Evolutionary conservation across 2,888 invertebrate genomes (phyloP), one percentile per base, ranked within the genome.

Genomic region (Cephus pygmeus): DNA sequence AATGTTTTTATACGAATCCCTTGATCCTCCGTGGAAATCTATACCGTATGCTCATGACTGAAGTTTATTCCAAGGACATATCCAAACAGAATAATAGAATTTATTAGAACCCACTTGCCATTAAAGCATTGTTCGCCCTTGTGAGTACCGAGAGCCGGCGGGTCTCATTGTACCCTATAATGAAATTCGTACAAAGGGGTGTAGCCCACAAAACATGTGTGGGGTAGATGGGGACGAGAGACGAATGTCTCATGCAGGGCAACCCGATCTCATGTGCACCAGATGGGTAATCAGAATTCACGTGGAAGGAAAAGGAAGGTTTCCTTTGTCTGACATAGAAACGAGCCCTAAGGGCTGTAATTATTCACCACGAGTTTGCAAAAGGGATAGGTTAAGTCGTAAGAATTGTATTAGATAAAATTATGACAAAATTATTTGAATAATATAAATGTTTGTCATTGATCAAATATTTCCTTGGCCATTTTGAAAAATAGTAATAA

Each of bases 221-320:
- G 73, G 71, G 34, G 56, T 34, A 73, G 36, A 36, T 12, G 56
- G 40, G 75, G 71, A 80, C 75, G 73, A 31, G 73, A 73, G 31
- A 71, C 79, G 80, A 75, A 79, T 74, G 77, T 78, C 77, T 78
- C 79, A 69, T 81, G 76, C 68, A 79, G 82, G 79, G 86, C 82
- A 87, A 87, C 85, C 81, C 83, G 85, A 86, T 86, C 85, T 80
- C 77, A 79, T 82, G 83, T 80, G 80, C 80, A 82, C 82, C 86
- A 87, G 86, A 88, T 85, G 87, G 86, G 85, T 85, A 88, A 88
- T 88, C 85, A 85, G 84, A 86, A 81, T 76, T 77, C 80, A 73
- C 74, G 76, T 78, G 79, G 56, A 56, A 56, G 9, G 23, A 56
- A 56, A 56, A 56, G 56, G 56, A 56, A 56, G 23, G 56, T 56